Evolutionary conservation across 2,888 invertebrate genomes (phyloP), one percentile per base, ranked within the genome.

Genomic region (Tupiocoris notatus): DNA sequence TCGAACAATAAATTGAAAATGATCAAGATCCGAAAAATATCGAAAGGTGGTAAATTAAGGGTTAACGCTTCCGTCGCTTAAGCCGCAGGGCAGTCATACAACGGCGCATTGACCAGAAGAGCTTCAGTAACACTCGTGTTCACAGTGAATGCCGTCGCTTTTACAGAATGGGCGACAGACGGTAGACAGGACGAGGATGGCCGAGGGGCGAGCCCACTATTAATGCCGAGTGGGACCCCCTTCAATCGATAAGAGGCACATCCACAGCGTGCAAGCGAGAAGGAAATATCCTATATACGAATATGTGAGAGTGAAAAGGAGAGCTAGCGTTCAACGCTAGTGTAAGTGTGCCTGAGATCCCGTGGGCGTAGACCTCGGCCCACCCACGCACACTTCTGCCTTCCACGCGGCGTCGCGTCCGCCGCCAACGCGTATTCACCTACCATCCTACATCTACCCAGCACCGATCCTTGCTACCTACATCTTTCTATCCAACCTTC

Each of bases 351-450:
- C 39, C 39, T 12, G 70, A 67, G 21, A 24, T 22, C 59, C 59
- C 70, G 70, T 70, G 70, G 70, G 70, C 70, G 70, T 70, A 57
- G 58, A 18, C 59, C 39, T 39, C 22, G 59, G 58, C 24, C 16
- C 70, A 23, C 70, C 70, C 70, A 70, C 70, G 70, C 67, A 70
- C 70, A 59, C 67, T n/a, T 39, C 25, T 24, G 21, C 22, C 65
- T 67, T 59, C 70, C 24, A 21, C 59, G 17, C 25, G 39, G 39
- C 39, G 39, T 39, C 39, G 39, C 39, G 39, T 39, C 39, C 39
- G 39, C 39, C 39, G 39, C 39, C 39, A 39, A 39, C 39, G 39
- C 39, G 39, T 39, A 39, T 39, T 39, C 39, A 39, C 39, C 39
- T 39, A 39, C 39, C 6, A 39, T 39, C 39, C 39, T 39, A 12